These are phyloP conservation scores for Dipodomys merriami DNA, from an alignment of 2,113 vertebrate genomes.

Conservation along the genomic window DNA sequence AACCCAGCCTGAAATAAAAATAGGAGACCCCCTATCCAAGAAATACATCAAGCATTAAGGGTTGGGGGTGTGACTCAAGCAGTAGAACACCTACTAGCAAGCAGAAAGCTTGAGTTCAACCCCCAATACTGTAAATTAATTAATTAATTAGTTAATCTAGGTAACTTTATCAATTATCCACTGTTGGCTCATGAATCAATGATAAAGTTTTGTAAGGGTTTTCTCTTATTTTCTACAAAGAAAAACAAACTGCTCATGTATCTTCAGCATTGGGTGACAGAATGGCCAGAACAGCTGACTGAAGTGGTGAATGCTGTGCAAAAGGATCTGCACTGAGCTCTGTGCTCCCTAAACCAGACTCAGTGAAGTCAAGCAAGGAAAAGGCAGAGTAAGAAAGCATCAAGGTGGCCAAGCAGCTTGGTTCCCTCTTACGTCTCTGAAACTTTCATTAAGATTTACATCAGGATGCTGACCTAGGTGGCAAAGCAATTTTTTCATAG, in stretches of 20 bases:
- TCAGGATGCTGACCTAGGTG: conserved; percentile 76
- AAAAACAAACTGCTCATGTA: neutral
- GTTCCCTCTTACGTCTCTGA: conserved; percentile 74
- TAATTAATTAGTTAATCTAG: too few species aligned
- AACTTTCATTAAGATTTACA: conserved; percentile 83
- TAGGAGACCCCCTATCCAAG: too few species aligned
- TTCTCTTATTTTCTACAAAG: neutral
- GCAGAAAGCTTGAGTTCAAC: too few species aligned
- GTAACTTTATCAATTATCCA: neutral
- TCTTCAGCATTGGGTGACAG: neutral
- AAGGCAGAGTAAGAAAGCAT: conserved; percentile 73
- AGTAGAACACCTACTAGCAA: too few species aligned
- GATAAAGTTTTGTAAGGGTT: too few species aligned
- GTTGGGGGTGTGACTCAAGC: too few species aligned
- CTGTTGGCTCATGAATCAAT: neutral
- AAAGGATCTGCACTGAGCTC: neutral
- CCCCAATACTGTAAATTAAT: too few species aligned
- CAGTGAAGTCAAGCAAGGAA: conserved; percentile 67
- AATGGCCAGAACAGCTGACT: neutral
- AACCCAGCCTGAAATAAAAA: too few species aligned
- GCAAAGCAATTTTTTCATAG: conserved; percentile 81
- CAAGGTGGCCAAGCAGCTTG: conserved; percentile 57
- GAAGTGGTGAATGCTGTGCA: neutral
- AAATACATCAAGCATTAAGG: too few species aligned
- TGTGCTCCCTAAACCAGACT: neutral